These are phyloP conservation scores for Limnothrissa miodon DNA, from an alignment of 2,113 vertebrate species.

Conservation along the genomic window DNA sequence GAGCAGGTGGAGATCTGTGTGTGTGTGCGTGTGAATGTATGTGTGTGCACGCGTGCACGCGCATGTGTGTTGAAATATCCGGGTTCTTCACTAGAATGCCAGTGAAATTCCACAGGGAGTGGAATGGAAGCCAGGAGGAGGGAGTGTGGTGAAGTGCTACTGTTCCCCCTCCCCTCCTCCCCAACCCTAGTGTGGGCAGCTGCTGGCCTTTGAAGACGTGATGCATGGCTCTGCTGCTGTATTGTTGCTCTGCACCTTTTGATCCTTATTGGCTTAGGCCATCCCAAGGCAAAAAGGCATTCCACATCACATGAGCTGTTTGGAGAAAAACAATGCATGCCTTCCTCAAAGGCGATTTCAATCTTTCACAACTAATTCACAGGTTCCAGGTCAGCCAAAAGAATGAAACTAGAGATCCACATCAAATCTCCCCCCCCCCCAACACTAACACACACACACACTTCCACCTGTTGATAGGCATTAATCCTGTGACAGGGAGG, in stretches of 20 bases:
- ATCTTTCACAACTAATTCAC: constrained; percentile 36
- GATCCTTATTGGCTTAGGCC: constrained; percentile 54
- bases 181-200: constrained; percentile 45
- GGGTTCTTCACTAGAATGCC: constrained; percentile 26
- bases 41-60: not conserved
- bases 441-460: constrained; percentile 3
- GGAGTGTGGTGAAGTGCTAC: constrained; percentile 23
- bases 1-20: constrained; percentile 2
- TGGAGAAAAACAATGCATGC: constrained; percentile 58
- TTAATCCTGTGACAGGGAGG: constrained; percentile 43
- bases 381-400: constrained; percentile 20
- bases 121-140: constrained; percentile 24
- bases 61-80: not conserved
- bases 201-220: constrained; percentile 58
- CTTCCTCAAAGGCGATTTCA: constrained; percentile 55
- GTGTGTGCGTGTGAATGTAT: not conserved
- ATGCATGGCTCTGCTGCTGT: constrained; percentile 51
- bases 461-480: constrained; percentile 53
- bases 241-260: constrained; percentile 63
- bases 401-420: constrained; percentile 47
- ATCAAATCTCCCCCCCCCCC: constrained; percentile 24
- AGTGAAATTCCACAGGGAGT: constrained; percentile 23
- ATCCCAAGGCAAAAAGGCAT: constrained; percentile 55
- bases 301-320: constrained; percentile 54
- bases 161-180: constrained; percentile 22